Percentiles rank a stretch among this genome's conserved stretches.
phyloP scores from a whole-genome alignment of 2,888 invertebrate genomes.

The Himalopsyche tibetana region DNA sequence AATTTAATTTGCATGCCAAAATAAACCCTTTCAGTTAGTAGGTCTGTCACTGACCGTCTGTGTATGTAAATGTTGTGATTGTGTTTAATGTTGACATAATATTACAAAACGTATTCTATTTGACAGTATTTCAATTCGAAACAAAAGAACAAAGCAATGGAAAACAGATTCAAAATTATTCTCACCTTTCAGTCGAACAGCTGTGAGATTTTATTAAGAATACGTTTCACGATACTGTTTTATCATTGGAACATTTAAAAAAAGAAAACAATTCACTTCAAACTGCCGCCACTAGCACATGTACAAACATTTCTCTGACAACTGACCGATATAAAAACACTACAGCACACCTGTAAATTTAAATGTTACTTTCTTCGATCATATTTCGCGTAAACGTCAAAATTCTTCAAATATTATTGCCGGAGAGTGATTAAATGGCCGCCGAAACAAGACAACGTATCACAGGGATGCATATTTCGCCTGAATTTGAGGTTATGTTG shows the following conservation, averaged over 20 bases:
- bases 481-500: conserved; percentile 57
- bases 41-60: too few species aligned
- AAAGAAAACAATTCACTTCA: conserved; percentile 2
- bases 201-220: not conserved
- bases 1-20: too few species aligned
- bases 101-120: conserved; percentile 1
- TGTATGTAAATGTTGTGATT: not conserved
- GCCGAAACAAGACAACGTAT: conserved; percentile 51
- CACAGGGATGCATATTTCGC: conserved; percentile 54
- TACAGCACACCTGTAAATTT: not conserved
- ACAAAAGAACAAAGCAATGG: not conserved
- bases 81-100: conserved; percentile 1
- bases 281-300: conserved; percentile 53
- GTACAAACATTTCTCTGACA: conserved; percentile 51
- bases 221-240: not conserved
- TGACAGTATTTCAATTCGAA: not conserved
- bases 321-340: not conserved
- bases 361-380: not conserved
- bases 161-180: not conserved
- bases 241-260: conserved; percentile 3
- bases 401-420: conserved; percentile 41
- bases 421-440: conserved; percentile 54
- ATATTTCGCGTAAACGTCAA: conserved; percentile 29
- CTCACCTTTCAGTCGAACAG: not conserved
- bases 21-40: too few species aligned